phyloP scores from a whole-genome alignment of 2,113 vertebrate species.

The Nothobranchius furzeri region DNA sequence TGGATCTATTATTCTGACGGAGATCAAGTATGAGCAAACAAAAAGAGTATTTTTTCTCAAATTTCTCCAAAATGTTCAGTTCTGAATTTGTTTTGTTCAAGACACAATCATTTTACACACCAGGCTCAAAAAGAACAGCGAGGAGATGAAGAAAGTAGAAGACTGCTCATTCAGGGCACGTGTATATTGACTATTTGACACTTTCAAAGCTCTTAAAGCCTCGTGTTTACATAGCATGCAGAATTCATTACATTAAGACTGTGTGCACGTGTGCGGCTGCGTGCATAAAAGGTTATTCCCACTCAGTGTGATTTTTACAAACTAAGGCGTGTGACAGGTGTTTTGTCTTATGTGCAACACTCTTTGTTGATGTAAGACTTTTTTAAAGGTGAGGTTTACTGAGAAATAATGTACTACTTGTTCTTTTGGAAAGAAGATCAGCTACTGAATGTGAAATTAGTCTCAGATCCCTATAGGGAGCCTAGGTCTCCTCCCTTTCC shows the following conservation, averaged over 20 bases:
- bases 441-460: no score
- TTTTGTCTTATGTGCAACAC: not conserved
- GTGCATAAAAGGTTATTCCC: not conserved
- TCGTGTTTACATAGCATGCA: conserved; percentile 58
- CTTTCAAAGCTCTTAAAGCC: conserved; percentile 56
- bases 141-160: not conserved
- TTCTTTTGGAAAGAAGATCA: no score
- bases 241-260: conserved; percentile 24
- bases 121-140: not conserved
- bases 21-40: not conserved
- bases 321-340: conserved; percentile 4
- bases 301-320: conserved; percentile 13
- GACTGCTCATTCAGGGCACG: conserved; percentile 60
- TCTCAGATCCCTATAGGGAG: no score
- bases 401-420: no score
- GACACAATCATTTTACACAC: no score
- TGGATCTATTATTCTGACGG: no score
- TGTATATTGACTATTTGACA: conserved; percentile 52
- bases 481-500: no score
- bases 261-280: conserved; percentile 2
- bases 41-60: no score
- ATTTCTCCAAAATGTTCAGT: no score
- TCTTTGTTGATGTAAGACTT: no score
- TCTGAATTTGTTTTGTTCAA: no score
- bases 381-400: no score